phyloP scores from a whole-genome alignment of 2,113 vertebrate species.

The Pseudonaja textilis region DNA sequence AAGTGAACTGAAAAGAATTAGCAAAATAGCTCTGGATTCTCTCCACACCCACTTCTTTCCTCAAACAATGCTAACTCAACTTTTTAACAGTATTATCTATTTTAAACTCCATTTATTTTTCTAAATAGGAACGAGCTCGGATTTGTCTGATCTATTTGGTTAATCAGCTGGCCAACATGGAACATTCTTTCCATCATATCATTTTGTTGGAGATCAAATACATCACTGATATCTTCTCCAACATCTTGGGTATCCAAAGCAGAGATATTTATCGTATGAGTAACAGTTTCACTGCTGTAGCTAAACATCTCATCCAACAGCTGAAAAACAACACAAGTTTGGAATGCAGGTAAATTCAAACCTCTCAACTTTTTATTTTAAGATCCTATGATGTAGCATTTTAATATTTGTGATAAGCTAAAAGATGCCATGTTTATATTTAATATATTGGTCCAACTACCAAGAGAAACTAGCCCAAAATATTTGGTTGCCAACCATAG shows the following conservation, averaged over 20 bases:
- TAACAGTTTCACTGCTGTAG: constrained; percentile 90
- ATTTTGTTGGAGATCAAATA: constrained; percentile 87
- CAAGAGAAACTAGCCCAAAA: background rate
- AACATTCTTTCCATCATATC: constrained; percentile 87
- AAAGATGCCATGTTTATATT: accelerated
- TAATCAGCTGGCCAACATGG: constrained; percentile 84
- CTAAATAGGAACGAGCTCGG: constrained; percentile 78
- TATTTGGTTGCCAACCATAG: background rate
- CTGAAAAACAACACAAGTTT: constrained; percentile 61
- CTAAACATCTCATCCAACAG: constrained; percentile 76
- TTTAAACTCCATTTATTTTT: background rate
- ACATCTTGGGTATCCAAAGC: constrained; percentile 79
- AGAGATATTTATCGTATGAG: constrained; percentile 93
- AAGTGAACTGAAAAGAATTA: background rate
- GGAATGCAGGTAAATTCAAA: constrained; percentile 70
- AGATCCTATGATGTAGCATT: background rate
- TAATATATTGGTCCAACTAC: accelerated
- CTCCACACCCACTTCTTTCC: background rate
- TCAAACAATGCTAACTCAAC: background rate
- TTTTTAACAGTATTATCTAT: background rate
- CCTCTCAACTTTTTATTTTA: accelerated
- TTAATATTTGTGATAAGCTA: background rate
- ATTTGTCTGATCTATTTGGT: constrained; percentile 82
- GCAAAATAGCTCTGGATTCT: background rate
- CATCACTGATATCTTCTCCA: constrained; percentile 79